Conservation (phyloP, 2,888 invertebrate genomes). For the Meliscaeva auricollis region DNA sequence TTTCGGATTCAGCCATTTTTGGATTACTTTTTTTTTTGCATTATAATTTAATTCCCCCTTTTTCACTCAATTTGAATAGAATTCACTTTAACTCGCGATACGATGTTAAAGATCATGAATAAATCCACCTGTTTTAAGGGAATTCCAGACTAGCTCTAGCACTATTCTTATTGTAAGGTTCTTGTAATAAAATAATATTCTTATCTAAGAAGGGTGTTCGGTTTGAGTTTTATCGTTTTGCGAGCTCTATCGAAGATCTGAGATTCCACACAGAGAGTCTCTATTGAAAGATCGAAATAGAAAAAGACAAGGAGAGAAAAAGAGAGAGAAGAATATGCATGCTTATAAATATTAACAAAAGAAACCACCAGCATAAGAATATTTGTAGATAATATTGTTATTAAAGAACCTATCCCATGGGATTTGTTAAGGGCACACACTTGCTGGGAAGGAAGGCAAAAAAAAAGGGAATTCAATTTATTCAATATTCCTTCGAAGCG, state of each 20-base stretch:
- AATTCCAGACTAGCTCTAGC: slow-evolving; percentile 50
- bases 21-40: slow-evolving; percentile 36
- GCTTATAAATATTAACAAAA: slow-evolving; percentile 66
- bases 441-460: not conserved
- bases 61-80: slow-evolving; percentile 51
- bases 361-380: slow-evolving; percentile 29
- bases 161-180: not conserved
- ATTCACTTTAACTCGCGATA: slow-evolving; percentile 22
- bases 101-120: slow-evolving; percentile 60
- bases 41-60: slow-evolving; percentile 16
- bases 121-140: slow-evolving; percentile 74
- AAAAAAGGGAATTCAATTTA: slow-evolving; percentile 51
- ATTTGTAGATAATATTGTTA: slow-evolving; percentile 39
- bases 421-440: slow-evolving; percentile 3
- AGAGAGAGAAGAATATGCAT: too few relatives aligned
- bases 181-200: slow-evolving; percentile 35
- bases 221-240: slow-evolving; percentile 32
- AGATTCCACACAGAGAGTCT: not conserved
- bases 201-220: slow-evolving; percentile 52
- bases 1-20: slow-evolving; percentile 35
- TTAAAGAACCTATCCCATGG: slow-evolving; percentile 38
- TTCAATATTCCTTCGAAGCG: slow-evolving; percentile 62
- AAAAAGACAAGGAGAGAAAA: not conserved
- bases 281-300: not conserved
- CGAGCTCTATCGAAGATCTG: slow-evolving; percentile 45